Conservation (phyloP, 2,888 invertebrate genomes). For the Euclidia mi region DNA sequence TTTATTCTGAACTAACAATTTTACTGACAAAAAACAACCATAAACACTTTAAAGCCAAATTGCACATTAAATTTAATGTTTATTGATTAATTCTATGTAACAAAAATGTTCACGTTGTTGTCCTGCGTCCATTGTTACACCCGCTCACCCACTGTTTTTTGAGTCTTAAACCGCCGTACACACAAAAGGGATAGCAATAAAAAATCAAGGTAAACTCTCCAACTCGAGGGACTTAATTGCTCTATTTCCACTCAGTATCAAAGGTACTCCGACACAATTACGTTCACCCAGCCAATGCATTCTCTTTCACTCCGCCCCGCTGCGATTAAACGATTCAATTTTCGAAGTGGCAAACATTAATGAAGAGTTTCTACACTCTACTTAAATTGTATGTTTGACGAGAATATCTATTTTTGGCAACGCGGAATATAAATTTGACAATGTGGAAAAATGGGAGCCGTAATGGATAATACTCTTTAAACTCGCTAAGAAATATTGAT, state of each 20-base stretch:
- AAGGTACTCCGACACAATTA: slow-evolving; percentile 77
- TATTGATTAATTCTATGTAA: not conserved
- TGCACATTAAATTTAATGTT: not conserved
- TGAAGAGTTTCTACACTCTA: slow-evolving; percentile 64
- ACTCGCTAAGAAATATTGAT: not conserved
- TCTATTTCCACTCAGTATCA: slow-evolving; percentile 72
- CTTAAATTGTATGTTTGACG: slow-evolving; percentile 66
- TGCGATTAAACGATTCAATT: slow-evolving; percentile 82
- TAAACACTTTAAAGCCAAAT: not conserved
- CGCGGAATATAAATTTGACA: slow-evolving; percentile 44
- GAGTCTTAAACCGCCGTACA: slow-evolving; percentile 53
- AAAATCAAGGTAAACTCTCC: slow-evolving; percentile 68
- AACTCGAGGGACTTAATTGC: slow-evolving; percentile 70
- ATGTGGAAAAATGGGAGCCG: too few species aligned
- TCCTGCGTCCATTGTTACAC: slow-evolving; percentile 12
- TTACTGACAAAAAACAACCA: not conserved
- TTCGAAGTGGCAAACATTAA: slow-evolving; percentile 78
- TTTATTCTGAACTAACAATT: slow-evolving; percentile 40
- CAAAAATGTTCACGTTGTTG: not conserved
- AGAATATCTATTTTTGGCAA: slow-evolving; percentile 54
- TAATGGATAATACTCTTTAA: slow-evolving; percentile 34
- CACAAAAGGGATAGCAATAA: slow-evolving; percentile 61
- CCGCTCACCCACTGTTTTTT: slow-evolving; percentile 44
- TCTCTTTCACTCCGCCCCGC: slow-evolving; percentile 63
- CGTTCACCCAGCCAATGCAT: slow-evolving; percentile 71